These are phyloP conservation scores for Formica exsecta DNA, from an alignment of 1,140 invertebrate species.

Conservation along the genomic window DNA sequence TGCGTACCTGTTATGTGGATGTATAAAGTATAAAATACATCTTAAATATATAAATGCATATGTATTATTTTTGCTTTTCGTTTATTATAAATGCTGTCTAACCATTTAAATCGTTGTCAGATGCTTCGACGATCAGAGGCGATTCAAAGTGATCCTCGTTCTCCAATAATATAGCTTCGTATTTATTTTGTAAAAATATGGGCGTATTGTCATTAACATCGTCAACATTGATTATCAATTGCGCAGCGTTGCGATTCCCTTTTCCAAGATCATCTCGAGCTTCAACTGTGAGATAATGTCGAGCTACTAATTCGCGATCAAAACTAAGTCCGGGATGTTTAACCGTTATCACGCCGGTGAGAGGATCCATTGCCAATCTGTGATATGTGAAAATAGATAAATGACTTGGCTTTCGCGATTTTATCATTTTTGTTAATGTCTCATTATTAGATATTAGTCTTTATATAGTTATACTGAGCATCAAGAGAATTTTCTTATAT, in stretches of 20 bases:
- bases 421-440: conserved; percentile 19
- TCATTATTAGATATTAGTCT: neutral
- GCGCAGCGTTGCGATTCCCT: conserved; percentile 95
- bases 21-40: neutral
- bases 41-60: neutral
- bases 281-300: conserved; percentile 96
- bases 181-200: conserved; percentile 92
- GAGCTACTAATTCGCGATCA: conserved; percentile 94
- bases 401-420: conserved; percentile 10
- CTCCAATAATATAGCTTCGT: conserved; percentile 94
- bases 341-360: conserved; percentile 94
- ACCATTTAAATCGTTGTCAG: conserved; percentile 95
- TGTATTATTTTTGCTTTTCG: neutral
- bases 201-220: conserved; percentile 96
- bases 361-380: conserved; percentile 93
- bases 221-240: conserved; percentile 94
- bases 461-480: neutral
- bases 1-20: conserved; percentile 89
- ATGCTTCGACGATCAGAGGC: conserved; percentile 92
- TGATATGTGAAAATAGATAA: conserved; percentile 66
- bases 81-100: conserved; percentile 62
- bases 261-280: conserved; percentile 95
- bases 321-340: conserved; percentile 92
- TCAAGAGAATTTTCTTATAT: neutral
- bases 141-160: conserved; percentile 93